Percentiles rank a stretch among this genome's conserved stretches.
phyloP scores from a whole-genome alignment of 2,888 invertebrate genomes.

The Alcis repandata region DNA sequence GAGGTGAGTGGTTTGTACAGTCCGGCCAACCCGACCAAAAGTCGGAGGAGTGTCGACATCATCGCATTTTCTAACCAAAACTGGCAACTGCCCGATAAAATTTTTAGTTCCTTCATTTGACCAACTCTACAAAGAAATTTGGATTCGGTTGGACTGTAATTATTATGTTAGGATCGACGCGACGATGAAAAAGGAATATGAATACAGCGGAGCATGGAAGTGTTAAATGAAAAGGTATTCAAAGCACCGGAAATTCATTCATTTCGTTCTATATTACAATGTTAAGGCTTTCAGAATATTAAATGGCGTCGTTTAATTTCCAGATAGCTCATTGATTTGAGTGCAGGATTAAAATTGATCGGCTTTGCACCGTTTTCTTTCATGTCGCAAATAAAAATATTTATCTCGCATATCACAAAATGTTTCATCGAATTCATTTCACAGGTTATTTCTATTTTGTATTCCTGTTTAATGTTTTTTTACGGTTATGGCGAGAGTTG shows the following conservation, averaged over 20 bases:
- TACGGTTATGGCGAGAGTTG: neutral
- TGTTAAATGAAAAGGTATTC: slow-evolving; percentile 2
- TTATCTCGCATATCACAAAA: neutral
- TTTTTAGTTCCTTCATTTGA: neutral
- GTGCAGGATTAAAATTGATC: neutral
- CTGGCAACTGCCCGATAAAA: no score
- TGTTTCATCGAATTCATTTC: neutral
- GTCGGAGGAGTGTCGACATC: no score
- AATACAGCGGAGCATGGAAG: neutral
- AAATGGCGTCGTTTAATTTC: neutral
- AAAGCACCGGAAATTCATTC: slow-evolving; percentile 1
- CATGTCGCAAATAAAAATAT: neutral
- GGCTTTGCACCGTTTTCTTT: neutral
- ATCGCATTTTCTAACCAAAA: neutral
- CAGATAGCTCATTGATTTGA: slow-evolving; percentile 6
- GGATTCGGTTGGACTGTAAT: neutral
- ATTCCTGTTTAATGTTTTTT: no score
- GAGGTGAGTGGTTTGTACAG: neutral
- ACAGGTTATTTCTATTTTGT: no score
- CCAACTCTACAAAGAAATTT: neutral
- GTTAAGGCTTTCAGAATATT: neutral
- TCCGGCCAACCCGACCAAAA: no score
- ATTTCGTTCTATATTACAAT: slow-evolving; percentile 1
- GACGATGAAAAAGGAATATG: neutral
- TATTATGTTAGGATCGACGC: slow-evolving; percentile 6